Evolutionary conservation across 2,888 invertebrate genomes (phyloP), one percentile per base, ranked within the genome.

Genomic region (Drosophila recens): DNA sequence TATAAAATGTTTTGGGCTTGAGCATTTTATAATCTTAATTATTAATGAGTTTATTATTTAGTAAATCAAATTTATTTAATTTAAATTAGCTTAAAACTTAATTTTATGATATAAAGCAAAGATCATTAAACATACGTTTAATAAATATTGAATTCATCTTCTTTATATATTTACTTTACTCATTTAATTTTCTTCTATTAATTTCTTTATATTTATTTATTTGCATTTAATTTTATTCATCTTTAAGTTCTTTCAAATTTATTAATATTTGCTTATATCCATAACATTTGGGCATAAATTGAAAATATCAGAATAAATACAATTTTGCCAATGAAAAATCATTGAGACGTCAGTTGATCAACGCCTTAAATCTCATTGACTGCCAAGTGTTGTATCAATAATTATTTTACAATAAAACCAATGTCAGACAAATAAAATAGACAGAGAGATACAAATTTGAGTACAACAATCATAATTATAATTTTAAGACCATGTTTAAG

Each of bases 401-500:
- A 83, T 83, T 87, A 80, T 84, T 63, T 80, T 83, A 83, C 83
- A 80, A 86, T 80, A 71, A 65, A 74, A 63, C 72, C 82, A 83
- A 83, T 83, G 82, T 75, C 82, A 78, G 79, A 66, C 81, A 63
- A 67, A 69, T 75, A 72, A 59, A 70, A 67, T 53, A 27, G 33
- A 36, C 58, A 40, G 23, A 30, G 42, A 54, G 36, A 10, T 15
- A 65, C 65, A 75, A 33, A 66, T 34, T 62, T 72, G 68, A 67
- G 51, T 86, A 79, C 62, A 83, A 62, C 81, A 73, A 77, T 80
- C 69, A 86, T 83, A 89, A 83, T 89, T 87, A 87, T 82, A 89
- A 83, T 83, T 87, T 83, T 82, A 58, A 67, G 61, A 69, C 65
- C 59, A 75, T 82, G 54, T 57, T 58, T 49, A 63, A 69, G 73